Base-by-base conservation (phyloP, 2,888 invertebrate species). In the Mythimna loreyi region DNA sequence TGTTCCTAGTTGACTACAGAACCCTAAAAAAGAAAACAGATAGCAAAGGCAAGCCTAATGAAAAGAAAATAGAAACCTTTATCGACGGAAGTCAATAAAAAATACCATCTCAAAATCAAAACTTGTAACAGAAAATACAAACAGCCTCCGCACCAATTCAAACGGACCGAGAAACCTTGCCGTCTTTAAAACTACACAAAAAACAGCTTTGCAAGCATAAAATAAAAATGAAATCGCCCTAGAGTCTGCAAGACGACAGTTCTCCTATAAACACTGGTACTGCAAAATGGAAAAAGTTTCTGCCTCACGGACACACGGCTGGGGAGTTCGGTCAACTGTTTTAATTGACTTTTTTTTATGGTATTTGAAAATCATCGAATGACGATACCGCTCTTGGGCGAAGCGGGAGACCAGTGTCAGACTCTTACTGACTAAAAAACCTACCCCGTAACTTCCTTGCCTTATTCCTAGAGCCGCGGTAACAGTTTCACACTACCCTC, bases 251-350 rank as follows among this genome's bases (percentile, higher is more conserved):
- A 80, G 82, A 81, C 80, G 82, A 83, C 85, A 81, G 80, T 80
- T 40, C 45, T 61, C 77, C 43, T 85, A 86, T 85, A 86, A 87
- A 87, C 85, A 85, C 80, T 81, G 79, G 67, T 64, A 80, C 68
- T 72, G 73, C 58, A 72, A 82, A 86, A 89, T 88, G 85, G 89
- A 87, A 89, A 88, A 89, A 89, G 82, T 89, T 89, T 82, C 55
- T 55, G 43, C 43, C 28, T 19, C 8, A 23, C 5, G 60, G 69
- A 83, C 84, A 82, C 61, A 82, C 77, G 28, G 72, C 0, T 23
- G 2, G 0, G 1, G 3, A 58, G 72, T 43, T 64, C 8, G 28
- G 23, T 0, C 50, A 71, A 66, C 68, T 11, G 2, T 21, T 52
- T 43, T 28, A 66, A 58, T 16, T n/a, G n/a, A n/a, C n/a, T n/a